phyloP scores from a whole-genome alignment of 1,140 invertebrate species.

The Cherax quadricarinatus region DNA sequence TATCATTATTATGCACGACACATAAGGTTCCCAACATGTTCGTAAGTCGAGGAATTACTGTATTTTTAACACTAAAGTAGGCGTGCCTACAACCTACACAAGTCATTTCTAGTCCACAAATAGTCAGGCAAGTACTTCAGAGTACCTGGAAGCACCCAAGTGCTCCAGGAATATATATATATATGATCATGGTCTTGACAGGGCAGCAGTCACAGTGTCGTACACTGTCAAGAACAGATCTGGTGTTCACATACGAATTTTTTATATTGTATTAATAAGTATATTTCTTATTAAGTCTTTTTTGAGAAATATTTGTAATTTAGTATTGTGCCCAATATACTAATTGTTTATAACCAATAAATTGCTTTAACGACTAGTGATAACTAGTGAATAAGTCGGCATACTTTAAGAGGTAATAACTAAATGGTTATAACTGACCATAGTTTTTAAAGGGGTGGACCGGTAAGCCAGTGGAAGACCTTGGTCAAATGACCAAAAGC shows the following conservation, averaged over 20 bases:
- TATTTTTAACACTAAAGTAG: conserved; percentile 20
- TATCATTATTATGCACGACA: too few species aligned
- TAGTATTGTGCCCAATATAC: neutral
- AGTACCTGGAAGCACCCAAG: conserved; percentile 41
- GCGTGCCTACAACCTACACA: conserved; percentile 26
- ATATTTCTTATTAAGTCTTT: neutral
- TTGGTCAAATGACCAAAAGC: too few species aligned
- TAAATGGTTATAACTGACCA: too few species aligned
- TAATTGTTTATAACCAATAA: neutral
- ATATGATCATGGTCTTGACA: conserved; percentile 20
- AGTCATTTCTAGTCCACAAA: conserved; percentile 62
- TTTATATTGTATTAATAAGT: neutral
- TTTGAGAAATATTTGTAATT: neutral
- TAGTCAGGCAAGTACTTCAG: conserved; percentile 59
- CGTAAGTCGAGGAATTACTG: neutral
- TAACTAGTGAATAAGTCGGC: neutral
- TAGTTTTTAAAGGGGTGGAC: too few species aligned
- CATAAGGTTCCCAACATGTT: neutral
- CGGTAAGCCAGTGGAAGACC: too few species aligned
- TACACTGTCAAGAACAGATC: neutral
- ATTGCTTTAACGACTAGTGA: neutral
- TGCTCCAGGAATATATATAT: neutral
- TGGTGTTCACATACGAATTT: neutral
- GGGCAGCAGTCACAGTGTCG: conserved; percentile 39
- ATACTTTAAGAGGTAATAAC: neutral